phyloP scores from a whole-genome alignment of 2,888 invertebrate genomes.

The Eupithecia subfuscata region DNA sequence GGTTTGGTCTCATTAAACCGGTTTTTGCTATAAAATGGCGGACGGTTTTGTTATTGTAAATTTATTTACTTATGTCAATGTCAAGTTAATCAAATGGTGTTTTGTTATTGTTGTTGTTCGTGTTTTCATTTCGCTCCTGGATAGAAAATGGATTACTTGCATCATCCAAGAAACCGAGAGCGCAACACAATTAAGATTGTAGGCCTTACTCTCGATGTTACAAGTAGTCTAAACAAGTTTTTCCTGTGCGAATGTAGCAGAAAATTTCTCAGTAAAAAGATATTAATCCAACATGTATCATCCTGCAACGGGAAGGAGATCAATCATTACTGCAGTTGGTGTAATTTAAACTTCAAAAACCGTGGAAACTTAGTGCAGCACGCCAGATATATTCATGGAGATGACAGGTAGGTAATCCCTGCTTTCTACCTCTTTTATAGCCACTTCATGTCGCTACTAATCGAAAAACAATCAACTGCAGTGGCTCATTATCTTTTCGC shows the following conservation, averaged over 20 bases:
- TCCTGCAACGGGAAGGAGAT: conserved; percentile 18
- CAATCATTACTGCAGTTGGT: conserved; percentile 47
- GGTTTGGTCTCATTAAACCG: neutral
- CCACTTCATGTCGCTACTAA: neutral
- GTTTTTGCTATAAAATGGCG: neutral
- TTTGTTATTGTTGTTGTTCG: neutral
- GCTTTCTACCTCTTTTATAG: neutral
- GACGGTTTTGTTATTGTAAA: neutral
- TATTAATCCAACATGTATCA: conserved; percentile 27
- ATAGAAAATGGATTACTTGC: neutral
- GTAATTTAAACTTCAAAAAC: conserved; percentile 50
- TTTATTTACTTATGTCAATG: neutral
- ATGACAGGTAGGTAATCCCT: conserved; percentile 37
- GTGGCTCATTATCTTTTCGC: neutral
- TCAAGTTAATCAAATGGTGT: neutral
- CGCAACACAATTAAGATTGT: conserved; percentile 26
- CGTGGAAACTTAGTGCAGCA: conserved; percentile 51
- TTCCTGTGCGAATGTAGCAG: conserved; percentile 38
- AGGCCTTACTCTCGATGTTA: conserved; percentile 31
- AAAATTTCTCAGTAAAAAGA: conserved; percentile 29
- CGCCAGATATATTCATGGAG: conserved; percentile 47
- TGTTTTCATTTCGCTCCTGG: neutral
- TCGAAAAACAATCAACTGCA: neutral
- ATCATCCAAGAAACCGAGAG: conserved; percentile 26
- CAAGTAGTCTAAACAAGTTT: conserved; percentile 44